Evolutionary conservation across 2,797 vertebrate genomes (phyloP), one percentile per base, ranked within the genome.

Genomic region (Heterohyrax brucei): DNA sequence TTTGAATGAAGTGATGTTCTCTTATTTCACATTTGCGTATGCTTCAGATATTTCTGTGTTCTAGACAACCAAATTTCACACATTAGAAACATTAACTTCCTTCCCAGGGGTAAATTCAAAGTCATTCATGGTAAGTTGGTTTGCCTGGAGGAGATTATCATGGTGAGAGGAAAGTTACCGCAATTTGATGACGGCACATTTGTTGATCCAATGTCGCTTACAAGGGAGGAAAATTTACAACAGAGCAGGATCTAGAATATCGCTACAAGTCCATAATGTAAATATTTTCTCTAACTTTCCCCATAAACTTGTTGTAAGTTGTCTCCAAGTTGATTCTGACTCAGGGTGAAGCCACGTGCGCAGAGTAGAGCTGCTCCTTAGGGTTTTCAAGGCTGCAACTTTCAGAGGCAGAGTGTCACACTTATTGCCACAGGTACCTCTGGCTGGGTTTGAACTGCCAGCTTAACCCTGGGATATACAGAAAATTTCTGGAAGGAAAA

Each of bases 31-130:
- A 53, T 91, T 93, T 77, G 7, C 46, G 46, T 95, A 44, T 87
- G 77, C 66, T 94, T 70, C 64, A 26, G 44, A 89, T 90, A 89
- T 95, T 92, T 73, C 64, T 87, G 12, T 84, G 46, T 83, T 94
- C 22, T 87, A 61, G 24, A 77, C 50, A 85, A 44, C 66, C 39
- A 78, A n/a, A 24, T 66, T 84, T 81, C 14, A 62, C 8, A 66
- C 46, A 56, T 85, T 81, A 84, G 85, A 87, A 81, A 66, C 18
- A 53, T 73, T 72, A 53, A 61, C 28, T 88, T 93, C 77, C 77
- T 91, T 39, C 19, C 85, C 77, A 39, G 18, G 56, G 68, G 39
- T 76, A 22, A 10, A 68, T 88, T 91, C 61, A 16, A 21, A 68
- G 48, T 44, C 28, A 9, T 61, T 78, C 73, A 62, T 87, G 76